A percentile compares a stretch with the other conserved stretches of the same genome.
Conservation (phyloP, 2,888 invertebrate species). For the Phoenoteleia sp. region DNA sequence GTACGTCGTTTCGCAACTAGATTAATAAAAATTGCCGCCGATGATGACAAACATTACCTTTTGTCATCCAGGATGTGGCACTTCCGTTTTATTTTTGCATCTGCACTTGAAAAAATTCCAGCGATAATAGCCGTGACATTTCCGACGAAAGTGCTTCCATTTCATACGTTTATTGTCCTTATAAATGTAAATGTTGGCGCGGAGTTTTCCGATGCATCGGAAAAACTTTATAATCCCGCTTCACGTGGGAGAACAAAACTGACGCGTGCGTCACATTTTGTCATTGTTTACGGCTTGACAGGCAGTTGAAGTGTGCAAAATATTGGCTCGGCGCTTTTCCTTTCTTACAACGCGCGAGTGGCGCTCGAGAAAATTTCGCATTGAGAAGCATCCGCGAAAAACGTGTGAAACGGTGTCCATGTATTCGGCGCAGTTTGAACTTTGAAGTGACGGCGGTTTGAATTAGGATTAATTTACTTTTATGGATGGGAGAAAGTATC, state of each 20-base stretch:
- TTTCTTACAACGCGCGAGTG: not conserved
- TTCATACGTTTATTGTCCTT: constrained; percentile 8
- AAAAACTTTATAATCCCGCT: constrained; percentile 48
- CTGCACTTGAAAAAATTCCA: constrained; percentile 5
- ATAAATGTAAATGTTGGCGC: constrained; percentile 13
- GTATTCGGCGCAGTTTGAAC: too few relatives aligned
- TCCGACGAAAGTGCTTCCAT: constrained; percentile 3
- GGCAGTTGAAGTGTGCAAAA: constrained; percentile 16
- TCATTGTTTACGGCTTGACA: constrained; percentile 21
- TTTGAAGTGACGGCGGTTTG: too few relatives aligned
- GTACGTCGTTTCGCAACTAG: constrained; percentile 87
- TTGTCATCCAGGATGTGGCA: too few relatives aligned
- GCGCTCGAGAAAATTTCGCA: too few relatives aligned
- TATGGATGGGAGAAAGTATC: too few relatives aligned
- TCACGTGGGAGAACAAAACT: constrained; percentile 18
- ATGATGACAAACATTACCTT: not conserved
- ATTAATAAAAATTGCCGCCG: not conserved
- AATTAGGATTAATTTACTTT: too few relatives aligned
- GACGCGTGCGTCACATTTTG: constrained; percentile 32
- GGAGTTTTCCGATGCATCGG: constrained; percentile 29
- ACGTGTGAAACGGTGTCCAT: too few relatives aligned
- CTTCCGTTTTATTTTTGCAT: too few relatives aligned
- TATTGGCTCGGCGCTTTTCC: not conserved
- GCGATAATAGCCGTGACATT: constrained; percentile 16
- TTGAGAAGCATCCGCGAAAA: too few relatives aligned